Evolutionary conservation across 2,113 vertebrate species (phyloP).

Genomic region (Axis porcinus): DNA sequence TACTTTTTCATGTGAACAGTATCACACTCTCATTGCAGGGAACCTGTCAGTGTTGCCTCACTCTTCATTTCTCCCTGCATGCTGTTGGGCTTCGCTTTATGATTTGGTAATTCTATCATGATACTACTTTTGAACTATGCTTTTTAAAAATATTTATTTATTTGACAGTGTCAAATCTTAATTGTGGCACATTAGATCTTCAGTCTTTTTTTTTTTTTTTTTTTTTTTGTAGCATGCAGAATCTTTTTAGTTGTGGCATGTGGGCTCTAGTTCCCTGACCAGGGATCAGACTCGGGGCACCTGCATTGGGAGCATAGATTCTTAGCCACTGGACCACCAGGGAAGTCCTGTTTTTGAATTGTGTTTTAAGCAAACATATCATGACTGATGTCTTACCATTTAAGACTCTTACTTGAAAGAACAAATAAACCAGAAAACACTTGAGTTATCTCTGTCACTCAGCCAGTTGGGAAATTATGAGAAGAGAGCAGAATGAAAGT

Average conservation of each 20-base stretch:
- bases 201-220: not conserved
- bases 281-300: rapidly evolving
- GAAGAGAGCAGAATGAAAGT: rapidly evolving
- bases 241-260: not conserved
- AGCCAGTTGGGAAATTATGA: not conserved
- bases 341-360: not conserved
- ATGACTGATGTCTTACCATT: not conserved
- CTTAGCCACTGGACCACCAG: not conserved
- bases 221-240: not conserved
- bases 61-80: not conserved
- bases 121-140: not conserved
- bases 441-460: not conserved
- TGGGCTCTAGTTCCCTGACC: not conserved
- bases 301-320: not conserved
- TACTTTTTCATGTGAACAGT: not conserved
- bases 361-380: not conserved
- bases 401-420: not conserved
- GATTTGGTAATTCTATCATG: not conserved
- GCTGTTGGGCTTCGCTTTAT: not conserved
- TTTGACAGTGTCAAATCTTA: not conserved
- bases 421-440: not conserved
- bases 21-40: not conserved
- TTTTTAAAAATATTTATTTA: not conserved
- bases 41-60: not conserved
- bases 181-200: not conserved